Evolutionary conservation across 2,797 vertebrate species (phyloP), one percentile per base, ranked within the genome.

Genomic region (Apogon hyalosoma): DNA sequence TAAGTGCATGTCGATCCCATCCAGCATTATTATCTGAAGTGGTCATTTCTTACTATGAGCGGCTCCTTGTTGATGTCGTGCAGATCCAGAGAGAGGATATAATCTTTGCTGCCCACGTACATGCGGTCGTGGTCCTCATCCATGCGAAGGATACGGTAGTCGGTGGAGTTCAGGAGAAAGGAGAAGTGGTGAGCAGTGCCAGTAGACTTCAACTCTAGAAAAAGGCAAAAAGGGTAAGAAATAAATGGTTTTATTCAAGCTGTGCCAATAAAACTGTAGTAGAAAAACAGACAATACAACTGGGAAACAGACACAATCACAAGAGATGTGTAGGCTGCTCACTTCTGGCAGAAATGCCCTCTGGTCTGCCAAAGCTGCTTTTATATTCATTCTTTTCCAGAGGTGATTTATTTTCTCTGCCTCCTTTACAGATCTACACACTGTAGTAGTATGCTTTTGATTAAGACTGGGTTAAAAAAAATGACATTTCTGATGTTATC

Each of bases 21-120:
- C 1, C 55, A 46, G 56, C 38, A 59, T 51, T 48, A 31, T 4
- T 50, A 39, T 66, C 47, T 63, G 7, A 13, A 54, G 38, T 39
- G 4, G 41, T 66, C 13, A 2, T 51, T 69, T 80, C 97, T 97
- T 96, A 99, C 98, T 15, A 99, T 98, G 85, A 99, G 96, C 3
- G 98, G 98, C 89, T 99, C 97, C 57, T 98, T 96, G 93, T 99
- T 99, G 95, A 99, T 99, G 93, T 99, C 97, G 0, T 99, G 97
- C 66, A 99, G 94, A 82, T 99, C 97, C 92, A 99, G 89, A 0
- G 98, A 99, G 45, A 99, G 94, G 85, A 99, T 93, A 0, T 98
- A 99, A 92, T 99, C 98, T 91, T 98, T 99, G 95, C 97, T 98
- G 87, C 98, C 98, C 91, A 99, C 96, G 0, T 99, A 99, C 97